These are phyloP conservation scores for Galago senegalensis DNA, from an alignment of 2,797 vertebrate genomes.

Conservation along the genomic window DNA sequence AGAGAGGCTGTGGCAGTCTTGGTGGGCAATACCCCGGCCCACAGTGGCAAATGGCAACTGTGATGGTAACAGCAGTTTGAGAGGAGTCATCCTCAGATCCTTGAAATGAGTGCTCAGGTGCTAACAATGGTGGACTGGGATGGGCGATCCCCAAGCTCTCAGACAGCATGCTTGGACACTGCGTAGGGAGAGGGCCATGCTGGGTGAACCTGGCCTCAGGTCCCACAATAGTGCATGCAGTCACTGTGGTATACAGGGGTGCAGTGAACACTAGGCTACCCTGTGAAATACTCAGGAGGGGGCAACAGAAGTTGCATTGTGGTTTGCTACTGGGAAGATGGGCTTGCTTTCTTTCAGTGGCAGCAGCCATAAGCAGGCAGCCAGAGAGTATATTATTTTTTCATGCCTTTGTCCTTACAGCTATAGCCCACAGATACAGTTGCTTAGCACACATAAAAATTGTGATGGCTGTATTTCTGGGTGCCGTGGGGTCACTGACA, in stretches of 20 bases:
- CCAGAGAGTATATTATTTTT: neutral
- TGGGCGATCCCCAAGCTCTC: neutral
- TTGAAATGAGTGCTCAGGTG: neutral
- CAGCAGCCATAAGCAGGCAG: neutral
- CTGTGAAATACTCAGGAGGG: neutral
- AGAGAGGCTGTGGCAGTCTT: neutral
- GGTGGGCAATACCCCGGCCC: neutral
- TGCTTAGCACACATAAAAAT: neutral
- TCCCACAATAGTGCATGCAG: neutral
- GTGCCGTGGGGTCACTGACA: neutral
- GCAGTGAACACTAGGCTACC: neutral
- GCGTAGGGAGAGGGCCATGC: neutral
- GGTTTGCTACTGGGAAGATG: neutral
- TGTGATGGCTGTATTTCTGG: neutral
- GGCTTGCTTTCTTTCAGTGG: neutral
- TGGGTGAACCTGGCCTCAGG: neutral
- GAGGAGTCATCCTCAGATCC: neutral
- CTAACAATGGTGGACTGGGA: neutral
- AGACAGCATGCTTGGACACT: neutral
- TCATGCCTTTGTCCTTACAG: neutral
- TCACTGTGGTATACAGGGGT: neutral
- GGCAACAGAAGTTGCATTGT: neutral
- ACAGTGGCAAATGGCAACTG: neutral
- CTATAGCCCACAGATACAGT: neutral
- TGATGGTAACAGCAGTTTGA: neutral